Conservation (phyloP, 1,140 invertebrate species). For the Trichonephila clavata region DNA sequence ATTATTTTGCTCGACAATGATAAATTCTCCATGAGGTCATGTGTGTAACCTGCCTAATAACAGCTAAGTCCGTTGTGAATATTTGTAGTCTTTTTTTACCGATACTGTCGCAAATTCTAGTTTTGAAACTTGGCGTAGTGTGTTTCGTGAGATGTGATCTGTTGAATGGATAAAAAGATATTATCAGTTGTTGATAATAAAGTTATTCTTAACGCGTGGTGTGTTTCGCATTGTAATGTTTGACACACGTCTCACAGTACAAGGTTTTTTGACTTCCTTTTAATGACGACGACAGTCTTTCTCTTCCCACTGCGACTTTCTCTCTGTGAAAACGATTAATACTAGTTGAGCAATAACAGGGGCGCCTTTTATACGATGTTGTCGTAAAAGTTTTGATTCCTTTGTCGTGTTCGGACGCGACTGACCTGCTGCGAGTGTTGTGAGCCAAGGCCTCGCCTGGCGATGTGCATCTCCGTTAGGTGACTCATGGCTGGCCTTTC, state of each 20-base stretch:
- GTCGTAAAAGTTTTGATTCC: conserved; percentile 25
- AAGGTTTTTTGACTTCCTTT: neutral
- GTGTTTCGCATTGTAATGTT: too few relatives aligned
- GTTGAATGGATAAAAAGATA: too few relatives aligned
- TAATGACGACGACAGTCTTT: neutral
- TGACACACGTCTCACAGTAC: neutral
- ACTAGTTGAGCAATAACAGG: neutral
- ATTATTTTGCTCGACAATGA: too few relatives aligned
- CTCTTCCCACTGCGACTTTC: neutral
- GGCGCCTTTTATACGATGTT: neutral
- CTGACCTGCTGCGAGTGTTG: neutral
- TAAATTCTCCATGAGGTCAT: too few relatives aligned
- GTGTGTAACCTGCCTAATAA: too few relatives aligned
- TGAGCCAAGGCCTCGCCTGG: conserved; percentile 22
- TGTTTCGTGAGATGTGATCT: too few relatives aligned
- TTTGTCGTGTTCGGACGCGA: neutral
- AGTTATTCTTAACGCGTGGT: too few relatives aligned
- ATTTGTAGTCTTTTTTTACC: too few relatives aligned
- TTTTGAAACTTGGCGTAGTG: too few relatives aligned
- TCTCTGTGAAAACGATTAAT: neutral
- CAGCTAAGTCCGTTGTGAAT: too few relatives aligned
- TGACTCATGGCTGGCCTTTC: conserved; percentile 18
- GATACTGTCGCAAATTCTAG: too few relatives aligned
- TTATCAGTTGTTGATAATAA: too few relatives aligned
- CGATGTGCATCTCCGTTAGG: conserved; percentile 54